These are phyloP conservation scores for Acleris laterana DNA, from an alignment of 2,888 invertebrate species.

Conservation along the genomic window DNA sequence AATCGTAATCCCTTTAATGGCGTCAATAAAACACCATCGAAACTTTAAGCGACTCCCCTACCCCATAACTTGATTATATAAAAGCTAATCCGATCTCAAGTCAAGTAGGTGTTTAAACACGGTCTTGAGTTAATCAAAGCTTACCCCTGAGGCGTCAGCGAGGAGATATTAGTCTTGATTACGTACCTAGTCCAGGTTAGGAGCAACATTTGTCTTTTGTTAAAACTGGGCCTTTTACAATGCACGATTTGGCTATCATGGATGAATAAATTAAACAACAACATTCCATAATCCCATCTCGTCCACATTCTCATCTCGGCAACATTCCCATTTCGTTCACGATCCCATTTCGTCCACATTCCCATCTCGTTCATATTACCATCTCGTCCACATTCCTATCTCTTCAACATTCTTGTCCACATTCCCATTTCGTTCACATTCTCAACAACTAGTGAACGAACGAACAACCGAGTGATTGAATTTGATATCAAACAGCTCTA, in stretches of 20 bases:
- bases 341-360: too few species aligned
- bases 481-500: too few species aligned
- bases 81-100: constrained; percentile 13
- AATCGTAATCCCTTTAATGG: too few species aligned
- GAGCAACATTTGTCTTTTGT: constrained; percentile 45
- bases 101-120: constrained; percentile 21
- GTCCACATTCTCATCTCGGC: too few species aligned
- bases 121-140: constrained; percentile 24
- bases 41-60: neutral
- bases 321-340: too few species aligned
- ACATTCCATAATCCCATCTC: too few species aligned
- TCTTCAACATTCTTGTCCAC: too few species aligned
- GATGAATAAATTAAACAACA: neutral
- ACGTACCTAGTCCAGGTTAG: constrained; percentile 38
- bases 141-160: constrained; percentile 41
- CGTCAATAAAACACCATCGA: neutral
- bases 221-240: constrained; percentile 29
- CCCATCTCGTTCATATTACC: too few species aligned
- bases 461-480: too few species aligned
- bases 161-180: constrained; percentile 66
- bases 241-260: neutral
- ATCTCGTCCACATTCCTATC: too few species aligned
- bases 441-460: too few species aligned
- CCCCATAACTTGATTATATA: constrained; percentile 9
- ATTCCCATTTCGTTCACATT: too few species aligned